These are phyloP conservation scores for Chlamydotis undulata DNA, from an alignment of 2,113 vertebrate genomes.

Conservation along the genomic window DNA sequence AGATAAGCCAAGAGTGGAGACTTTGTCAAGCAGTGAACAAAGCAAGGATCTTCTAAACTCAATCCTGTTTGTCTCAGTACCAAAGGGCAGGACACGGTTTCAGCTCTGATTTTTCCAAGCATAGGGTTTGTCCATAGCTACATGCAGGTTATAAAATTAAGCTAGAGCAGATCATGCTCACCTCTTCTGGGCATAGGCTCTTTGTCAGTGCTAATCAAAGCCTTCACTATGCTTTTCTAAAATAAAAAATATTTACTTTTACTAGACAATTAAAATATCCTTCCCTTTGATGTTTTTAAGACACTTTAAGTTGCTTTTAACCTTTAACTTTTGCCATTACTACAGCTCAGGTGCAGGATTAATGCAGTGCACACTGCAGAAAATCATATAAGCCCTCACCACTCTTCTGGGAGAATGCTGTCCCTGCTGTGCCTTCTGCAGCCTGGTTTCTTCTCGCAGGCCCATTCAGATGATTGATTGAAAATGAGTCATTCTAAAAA, in stretches of 20 bases:
- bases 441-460: background rate
- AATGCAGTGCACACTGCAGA: background rate
- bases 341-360: background rate
- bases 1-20: background rate
- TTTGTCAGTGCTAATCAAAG: background rate
- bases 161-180: background rate
- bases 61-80: background rate
- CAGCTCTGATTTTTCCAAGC: background rate
- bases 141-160: background rate
- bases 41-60: background rate
- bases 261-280: background rate
- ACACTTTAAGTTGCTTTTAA: background rate
- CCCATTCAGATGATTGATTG: background rate
- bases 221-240: background rate
- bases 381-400: background rate
- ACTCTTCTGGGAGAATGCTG: background rate
- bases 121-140: background rate
- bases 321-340: background rate
- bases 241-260: background rate
- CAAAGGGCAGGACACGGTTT: background rate
- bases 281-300: background rate
- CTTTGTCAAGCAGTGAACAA: background rate
- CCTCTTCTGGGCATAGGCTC: background rate
- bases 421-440: background rate
- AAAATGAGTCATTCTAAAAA: slow-evolving; percentile 40